Percentiles rank a stretch among this genome's conserved stretches.
phyloP scores from a whole-genome alignment of 2,888 invertebrate genomes.

The Erebia aethiops region DNA sequence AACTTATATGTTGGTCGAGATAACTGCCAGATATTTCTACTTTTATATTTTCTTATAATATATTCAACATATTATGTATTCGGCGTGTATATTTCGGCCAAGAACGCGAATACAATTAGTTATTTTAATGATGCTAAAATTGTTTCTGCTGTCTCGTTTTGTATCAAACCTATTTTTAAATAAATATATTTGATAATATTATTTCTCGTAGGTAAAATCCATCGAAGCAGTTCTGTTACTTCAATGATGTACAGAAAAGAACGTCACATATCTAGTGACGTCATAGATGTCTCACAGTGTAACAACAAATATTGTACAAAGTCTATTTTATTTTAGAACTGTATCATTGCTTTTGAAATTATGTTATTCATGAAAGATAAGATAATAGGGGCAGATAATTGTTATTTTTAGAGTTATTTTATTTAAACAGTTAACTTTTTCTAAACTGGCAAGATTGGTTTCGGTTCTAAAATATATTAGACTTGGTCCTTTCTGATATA shows the following conservation, averaged over 20 bases:
- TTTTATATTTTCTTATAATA: no score
- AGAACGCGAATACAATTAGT: background rate
- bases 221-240: background rate
- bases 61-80: no score
- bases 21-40: no score
- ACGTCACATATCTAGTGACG: background rate
- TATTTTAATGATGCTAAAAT: background rate
- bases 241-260: background rate
- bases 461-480: conserved; percentile 2
- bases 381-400: no score
- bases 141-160: background rate
- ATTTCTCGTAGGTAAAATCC: background rate
- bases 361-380: no score
- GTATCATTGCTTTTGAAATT: background rate
- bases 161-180: background rate
- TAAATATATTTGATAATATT: background rate
- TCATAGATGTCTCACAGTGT: background rate
- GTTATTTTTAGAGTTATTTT: no score
- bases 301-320: conserved; percentile 1
- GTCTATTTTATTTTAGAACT: conserved; percentile 14
- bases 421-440: background rate
- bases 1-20: no score
- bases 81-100: no score
- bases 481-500: conserved; percentile 3
- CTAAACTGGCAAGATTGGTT: background rate